Evolutionary conservation across 2,888 invertebrate genomes (phyloP), one percentile per base, ranked within the genome.

Genomic region (Tenthredo scrophulariae): DNA sequence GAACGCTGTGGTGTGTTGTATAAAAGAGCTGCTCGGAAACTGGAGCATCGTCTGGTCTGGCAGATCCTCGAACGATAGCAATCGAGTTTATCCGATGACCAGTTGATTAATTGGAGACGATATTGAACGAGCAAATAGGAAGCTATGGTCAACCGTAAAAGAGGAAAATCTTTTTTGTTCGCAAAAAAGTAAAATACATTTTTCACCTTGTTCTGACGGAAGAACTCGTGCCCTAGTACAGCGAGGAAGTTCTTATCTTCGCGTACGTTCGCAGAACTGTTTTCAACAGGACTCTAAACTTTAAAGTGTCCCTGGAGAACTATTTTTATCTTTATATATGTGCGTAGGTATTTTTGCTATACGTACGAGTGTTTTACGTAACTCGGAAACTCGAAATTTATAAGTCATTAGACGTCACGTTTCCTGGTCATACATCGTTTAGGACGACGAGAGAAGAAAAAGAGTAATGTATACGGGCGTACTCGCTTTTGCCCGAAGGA

Each of bases 221-320:
- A 77, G 18, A 50, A 22, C 18, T 77, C 58, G n/a, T 62, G 22
- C n/a, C 80, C 40, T 15, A 15, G 37, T 62, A 62, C 13, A 13
- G 22, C 22, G 15, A 37, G n/a, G 29, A 80, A 80, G 26, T 83
- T 83, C 83, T 83, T 83, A 83, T 83, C 83, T 83, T 67, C 83
- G 67, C 83, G 43, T 46, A 83, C 83, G 83, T 83, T 70, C n/a
- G 83, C 83, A 70, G 33, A 83, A 67, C 83, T 83, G 83, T 80
- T 80, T 80, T 80, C 80, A 80, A 58, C 80, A 40, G 62, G 22
- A 80, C 80, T 62, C 58, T 37, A 58, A 62, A 62, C 58, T 80
- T 62, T 80, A 22, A 62, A 80, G 62, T 80, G 40, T 62, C 80
- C 62, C 80, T 15, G 13, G 37, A 40, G 58, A 80, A 80, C 40